These are phyloP conservation scores for Macropodus opercularis DNA, from an alignment of 2,797 vertebrate species.

Conservation along the genomic window DNA sequence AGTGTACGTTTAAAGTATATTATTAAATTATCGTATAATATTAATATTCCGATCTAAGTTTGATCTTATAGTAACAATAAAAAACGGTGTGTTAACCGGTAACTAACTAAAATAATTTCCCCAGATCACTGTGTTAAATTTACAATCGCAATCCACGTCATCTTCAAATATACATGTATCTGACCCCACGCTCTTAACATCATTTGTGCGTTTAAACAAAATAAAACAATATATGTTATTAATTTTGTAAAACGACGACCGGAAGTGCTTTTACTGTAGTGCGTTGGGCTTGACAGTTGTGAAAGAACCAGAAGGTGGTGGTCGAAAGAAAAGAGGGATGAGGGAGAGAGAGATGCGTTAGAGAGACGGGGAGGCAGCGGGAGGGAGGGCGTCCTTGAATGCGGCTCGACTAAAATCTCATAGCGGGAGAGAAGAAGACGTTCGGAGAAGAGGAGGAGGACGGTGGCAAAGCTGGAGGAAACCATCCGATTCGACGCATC, in stretches of 20 bases:
- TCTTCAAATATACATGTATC: too few relatives aligned
- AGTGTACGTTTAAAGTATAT: too few relatives aligned
- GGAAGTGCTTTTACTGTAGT: constrained; percentile 9
- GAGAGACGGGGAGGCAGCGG: constrained; percentile 23
- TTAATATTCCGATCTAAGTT: too few relatives aligned
- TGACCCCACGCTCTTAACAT: too few relatives aligned
- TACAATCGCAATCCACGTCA: too few relatives aligned
- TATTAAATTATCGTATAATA: too few relatives aligned
- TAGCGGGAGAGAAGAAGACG: constrained; percentile 16
- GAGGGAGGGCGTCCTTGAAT: constrained; percentile 5
- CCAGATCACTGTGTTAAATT: too few relatives aligned
- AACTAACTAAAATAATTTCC: too few relatives aligned
- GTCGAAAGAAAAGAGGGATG: constrained; percentile 32
- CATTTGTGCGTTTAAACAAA: too few relatives aligned
- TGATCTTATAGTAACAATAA: too few relatives aligned
- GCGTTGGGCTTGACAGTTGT: not conserved
- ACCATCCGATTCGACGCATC: constrained; percentile 5
- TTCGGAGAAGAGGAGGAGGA: constrained; percentile 33
- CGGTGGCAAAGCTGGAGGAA: constrained; percentile 31
- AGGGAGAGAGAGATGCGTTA: constrained; percentile 36
- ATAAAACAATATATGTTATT: too few relatives aligned
- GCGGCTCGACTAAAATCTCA: constrained; percentile 16
- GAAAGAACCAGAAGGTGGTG: constrained; percentile 31
- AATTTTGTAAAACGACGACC: not conserved
- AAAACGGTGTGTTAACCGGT: too few relatives aligned